Percentiles rank a stretch among this genome's conserved stretches.
Conservation (phyloP, 2,888 invertebrate species). For the Epiperipatus broadwayi region DNA sequence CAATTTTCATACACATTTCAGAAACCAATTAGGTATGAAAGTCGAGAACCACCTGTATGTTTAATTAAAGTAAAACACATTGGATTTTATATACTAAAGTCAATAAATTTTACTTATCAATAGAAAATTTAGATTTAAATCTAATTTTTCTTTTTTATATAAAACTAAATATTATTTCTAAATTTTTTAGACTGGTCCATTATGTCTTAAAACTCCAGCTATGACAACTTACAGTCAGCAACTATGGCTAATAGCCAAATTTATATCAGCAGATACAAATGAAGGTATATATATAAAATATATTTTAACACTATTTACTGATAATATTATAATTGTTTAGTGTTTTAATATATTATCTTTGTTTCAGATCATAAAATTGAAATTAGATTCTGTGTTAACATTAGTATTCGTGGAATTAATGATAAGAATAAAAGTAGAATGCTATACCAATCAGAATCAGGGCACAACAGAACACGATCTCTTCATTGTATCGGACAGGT, state of each 20-base stretch:
- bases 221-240: conserved; percentile 78
- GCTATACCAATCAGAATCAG: too few relatives aligned
- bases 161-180: too few relatives aligned
- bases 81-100: too few relatives aligned
- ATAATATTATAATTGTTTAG: conserved; percentile 5
- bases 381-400: conserved; percentile 66
- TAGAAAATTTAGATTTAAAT: too few relatives aligned
- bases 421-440: conserved; percentile 54
- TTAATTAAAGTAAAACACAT: too few relatives aligned
- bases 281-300: conserved; percentile 30
- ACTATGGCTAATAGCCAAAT: conserved; percentile 71
- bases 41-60: too few relatives aligned
- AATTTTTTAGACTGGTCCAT: conserved; percentile 43
- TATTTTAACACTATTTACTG: neutral
- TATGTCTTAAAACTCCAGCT: conserved; percentile 60
- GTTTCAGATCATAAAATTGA: conserved; percentile 64
- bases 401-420: conserved; percentile 58
- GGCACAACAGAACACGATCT: conserved; percentile 60
- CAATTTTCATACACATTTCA: too few relatives aligned
- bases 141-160: too few relatives aligned
- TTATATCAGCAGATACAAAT: conserved; percentile 61
- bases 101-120: too few relatives aligned
- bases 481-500: conserved; percentile 48
- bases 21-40: too few relatives aligned
- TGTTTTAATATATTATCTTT: conserved; percentile 11